Evolutionary conservation across 2,797 vertebrate genomes (phyloP), one percentile per base, ranked within the genome.

Genomic region (Coracias cyanogaster): DNA sequence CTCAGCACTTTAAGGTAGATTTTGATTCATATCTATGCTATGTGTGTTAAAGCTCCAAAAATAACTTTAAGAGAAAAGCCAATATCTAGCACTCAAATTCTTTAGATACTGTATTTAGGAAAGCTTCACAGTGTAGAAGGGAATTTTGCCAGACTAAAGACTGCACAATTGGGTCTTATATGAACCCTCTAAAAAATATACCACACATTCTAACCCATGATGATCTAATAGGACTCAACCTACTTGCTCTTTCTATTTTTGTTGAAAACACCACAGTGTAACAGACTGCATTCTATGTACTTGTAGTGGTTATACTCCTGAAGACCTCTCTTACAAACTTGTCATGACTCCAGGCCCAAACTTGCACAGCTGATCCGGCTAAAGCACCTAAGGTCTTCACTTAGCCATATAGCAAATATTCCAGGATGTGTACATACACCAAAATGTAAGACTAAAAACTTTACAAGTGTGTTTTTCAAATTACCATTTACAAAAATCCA

Each of bases 21-120:
- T 89, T 94, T 81, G 33, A 93, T 57, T 78, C 52, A 51, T 17
- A 73, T 65, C 12, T 82, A 45, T 31, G 18, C 62, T 77, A 51
- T 35, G 11, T 25, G 15, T 73, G 35, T 66, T 82, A 81, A 94
- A 86, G n/a, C 45, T 79, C 43, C 17, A 81, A 87, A 86, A 74
- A 77, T 33, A 96, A 57, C 41, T 69, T 81, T 69, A 48, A 93
- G 86, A 91, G 33, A 65, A 92, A 92, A 86, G 15, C 9, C 37
- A 92, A 73, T 66, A 94, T 35, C n/a, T 25, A 89, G n/a, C 31
- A 83, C 60, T 72, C 37, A 80, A 10, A 46, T 62, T 74, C 60
- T 77, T 82, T n/a, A 65, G 21, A 28, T 65, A n/a, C 16, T 82
- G 37, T 46, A 43, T 78, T 71, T 84, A 82, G 60, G n/a, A 81